Conservation (phyloP, 2,888 invertebrate genomes). For the Phyto melanocephala region DNA sequence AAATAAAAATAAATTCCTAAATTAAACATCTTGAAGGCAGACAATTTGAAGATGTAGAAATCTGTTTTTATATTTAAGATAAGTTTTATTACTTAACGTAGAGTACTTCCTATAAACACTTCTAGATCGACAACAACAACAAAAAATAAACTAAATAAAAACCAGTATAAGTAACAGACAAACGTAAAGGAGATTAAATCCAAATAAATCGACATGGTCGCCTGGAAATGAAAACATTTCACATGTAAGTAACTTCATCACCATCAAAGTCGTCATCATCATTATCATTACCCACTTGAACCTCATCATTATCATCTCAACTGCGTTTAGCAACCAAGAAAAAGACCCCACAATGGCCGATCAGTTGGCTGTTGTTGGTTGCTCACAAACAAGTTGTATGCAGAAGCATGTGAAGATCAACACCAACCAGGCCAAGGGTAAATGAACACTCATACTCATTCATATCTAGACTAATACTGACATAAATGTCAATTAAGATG, state of each 20-base stretch:
- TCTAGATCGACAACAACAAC: background rate
- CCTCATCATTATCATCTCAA: background rate
- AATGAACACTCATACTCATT: background rate
- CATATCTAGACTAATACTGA: background rate
- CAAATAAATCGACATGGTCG: slow-evolving; percentile 77
- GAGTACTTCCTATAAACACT: background rate
- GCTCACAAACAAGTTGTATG: slow-evolving; percentile 61
- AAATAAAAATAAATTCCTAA: no score
- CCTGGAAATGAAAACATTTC: slow-evolving; percentile 76
- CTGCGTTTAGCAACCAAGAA: slow-evolving; percentile 1
- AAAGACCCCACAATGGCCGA: slow-evolving; percentile 40
- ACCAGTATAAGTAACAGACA: slow-evolving; percentile 51
- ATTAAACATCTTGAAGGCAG: no score
- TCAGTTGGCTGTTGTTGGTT: slow-evolving; percentile 56
- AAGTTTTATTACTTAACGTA: background rate
- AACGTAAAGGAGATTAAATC: slow-evolving; percentile 75
- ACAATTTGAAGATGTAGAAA: no score
- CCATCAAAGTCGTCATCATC: slow-evolving; percentile 27
- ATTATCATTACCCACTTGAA: slow-evolving; percentile 5
- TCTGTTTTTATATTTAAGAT: no score
- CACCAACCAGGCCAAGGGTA: slow-evolving; percentile 61
- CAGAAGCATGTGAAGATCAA: slow-evolving; percentile 73
- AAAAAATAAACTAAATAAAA: slow-evolving; percentile 46
- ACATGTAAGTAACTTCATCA: slow-evolving; percentile 67
- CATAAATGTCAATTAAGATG: no score